A percentile compares a stretch with the other conserved stretches of the same genome.
These are phyloP conservation scores for Pyrrhosoma nymphula DNA, from an alignment of 2,888 invertebrate genomes.

Conservation along the genomic window DNA sequence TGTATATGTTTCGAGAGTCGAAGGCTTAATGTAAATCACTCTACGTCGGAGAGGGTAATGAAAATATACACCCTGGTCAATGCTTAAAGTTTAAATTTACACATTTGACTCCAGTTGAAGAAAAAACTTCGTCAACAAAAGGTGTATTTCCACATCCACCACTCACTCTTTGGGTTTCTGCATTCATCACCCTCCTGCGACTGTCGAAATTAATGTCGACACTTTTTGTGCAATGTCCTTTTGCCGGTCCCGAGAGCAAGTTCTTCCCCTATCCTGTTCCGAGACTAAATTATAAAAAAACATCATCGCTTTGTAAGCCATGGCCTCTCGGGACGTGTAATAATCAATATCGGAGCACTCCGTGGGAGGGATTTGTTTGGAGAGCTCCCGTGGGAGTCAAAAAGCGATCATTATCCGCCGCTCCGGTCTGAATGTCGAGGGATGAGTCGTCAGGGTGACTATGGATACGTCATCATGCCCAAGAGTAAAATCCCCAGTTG, in stretches of 20 bases:
- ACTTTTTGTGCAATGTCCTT: background rate
- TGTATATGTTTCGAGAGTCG: too few relatives aligned
- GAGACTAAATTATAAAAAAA: too few relatives aligned
- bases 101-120: background rate
- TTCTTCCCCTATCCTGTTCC: background rate
- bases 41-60: too few relatives aligned
- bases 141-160: too few relatives aligned
- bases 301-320: background rate
- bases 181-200: background rate
- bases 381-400: background rate
- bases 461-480: too few relatives aligned
- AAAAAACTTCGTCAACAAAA: background rate
- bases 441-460: background rate
- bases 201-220: background rate
- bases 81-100: background rate
- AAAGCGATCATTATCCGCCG: background rate
- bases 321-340: background rate
- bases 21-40: too few relatives aligned
- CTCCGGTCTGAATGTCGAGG: background rate
- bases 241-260: background rate
- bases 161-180: background rate
- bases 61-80: too few relatives aligned
- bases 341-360: background rate
- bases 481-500: background rate
- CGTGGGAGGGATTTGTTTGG: background rate